Evolutionary conservation across 2,888 invertebrate species (phyloP).

Genomic region (Phragmatobia fuliginosa): DNA sequence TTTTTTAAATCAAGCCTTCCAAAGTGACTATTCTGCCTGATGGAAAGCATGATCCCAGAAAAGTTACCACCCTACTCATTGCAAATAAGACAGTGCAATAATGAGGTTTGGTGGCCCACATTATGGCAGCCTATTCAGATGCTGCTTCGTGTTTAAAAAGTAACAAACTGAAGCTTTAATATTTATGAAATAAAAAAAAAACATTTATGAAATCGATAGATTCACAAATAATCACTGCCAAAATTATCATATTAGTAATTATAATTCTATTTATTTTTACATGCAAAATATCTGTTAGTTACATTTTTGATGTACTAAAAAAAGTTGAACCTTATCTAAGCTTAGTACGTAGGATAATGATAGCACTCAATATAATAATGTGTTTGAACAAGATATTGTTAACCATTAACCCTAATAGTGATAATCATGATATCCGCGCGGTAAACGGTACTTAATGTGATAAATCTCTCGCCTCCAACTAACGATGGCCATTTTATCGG

Average conservation of each 20-base stretch:
- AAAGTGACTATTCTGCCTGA: no score
- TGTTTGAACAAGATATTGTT: conserved; percentile 10
- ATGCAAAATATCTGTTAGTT: neutral
- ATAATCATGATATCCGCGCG: conserved; percentile 15
- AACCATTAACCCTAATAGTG: conserved; percentile 14
- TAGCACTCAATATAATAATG: neutral
- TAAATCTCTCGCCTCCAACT: conserved; percentile 33
- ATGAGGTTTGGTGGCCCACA: no score
- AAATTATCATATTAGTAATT: neutral
- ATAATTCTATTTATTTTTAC: neutral
- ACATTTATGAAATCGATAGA: neutral
- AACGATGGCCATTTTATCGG: conserved; percentile 39
- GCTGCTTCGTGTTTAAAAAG: no score
- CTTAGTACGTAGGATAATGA: neutral
- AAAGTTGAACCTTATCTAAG: neutral
- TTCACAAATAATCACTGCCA: neutral
- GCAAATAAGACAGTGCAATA: no score
- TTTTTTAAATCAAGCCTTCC: no score
- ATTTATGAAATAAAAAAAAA: neutral
- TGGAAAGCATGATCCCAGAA: no score
- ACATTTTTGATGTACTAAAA: neutral
- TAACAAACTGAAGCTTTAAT: neutral
- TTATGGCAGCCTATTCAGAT: no score
- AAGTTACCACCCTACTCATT: no score
- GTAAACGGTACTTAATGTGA: conserved; percentile 35